Percentiles rank a stretch among this genome's conserved stretches.
These are phyloP conservation scores for Sphaerodactylus townsendi DNA, from an alignment of 2,113 vertebrate species.

Conservation along the genomic window DNA sequence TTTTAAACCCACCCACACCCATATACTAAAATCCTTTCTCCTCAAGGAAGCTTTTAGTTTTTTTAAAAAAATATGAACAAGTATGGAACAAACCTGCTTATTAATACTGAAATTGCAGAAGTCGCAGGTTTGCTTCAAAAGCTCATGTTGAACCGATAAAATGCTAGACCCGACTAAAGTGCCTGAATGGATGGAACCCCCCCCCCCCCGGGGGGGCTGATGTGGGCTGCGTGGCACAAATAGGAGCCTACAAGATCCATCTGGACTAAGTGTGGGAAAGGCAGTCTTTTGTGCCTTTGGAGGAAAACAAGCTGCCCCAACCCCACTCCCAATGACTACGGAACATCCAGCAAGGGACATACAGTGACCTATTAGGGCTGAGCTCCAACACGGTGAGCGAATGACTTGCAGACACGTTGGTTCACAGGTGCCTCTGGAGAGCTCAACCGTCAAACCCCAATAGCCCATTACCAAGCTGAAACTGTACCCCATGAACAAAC, in stretches of 20 bases:
- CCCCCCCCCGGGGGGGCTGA: slow-evolving; percentile 6
- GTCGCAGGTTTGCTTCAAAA: slow-evolving; percentile 58
- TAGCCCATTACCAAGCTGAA: slow-evolving; percentile 29
- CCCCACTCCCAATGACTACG: slow-evolving; percentile 12
- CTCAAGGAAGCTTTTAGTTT: neutral
- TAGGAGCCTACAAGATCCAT: slow-evolving; percentile 27
- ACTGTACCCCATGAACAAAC: slow-evolving; percentile 17
- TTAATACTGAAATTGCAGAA: slow-evolving; percentile 61
- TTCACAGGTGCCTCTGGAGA: slow-evolving; percentile 52
- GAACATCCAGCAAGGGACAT: slow-evolving; percentile 42
- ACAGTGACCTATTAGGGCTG: slow-evolving; percentile 48
- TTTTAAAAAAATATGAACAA: slow-evolving; percentile 43
- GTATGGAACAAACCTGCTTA: slow-evolving; percentile 55
- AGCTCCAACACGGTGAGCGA: slow-evolving; percentile 55
- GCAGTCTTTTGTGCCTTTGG: slow-evolving; percentile 9
- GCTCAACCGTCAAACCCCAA: slow-evolving; percentile 49
- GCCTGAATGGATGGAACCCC: slow-evolving; percentile 1
- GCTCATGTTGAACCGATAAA: slow-evolving; percentile 45
- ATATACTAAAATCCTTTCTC: slow-evolving; percentile 32
- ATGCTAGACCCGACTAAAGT: slow-evolving; percentile 33
- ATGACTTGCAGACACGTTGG: slow-evolving; percentile 39
- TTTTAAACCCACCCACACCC: slow-evolving; percentile 41
- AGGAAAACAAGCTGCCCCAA: slow-evolving; percentile 39
- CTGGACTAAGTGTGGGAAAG: neutral
- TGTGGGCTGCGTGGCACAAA: slow-evolving; percentile 35